phyloP scores from a whole-genome alignment of 2,113 vertebrate genomes.

The Myanophis thanlyinensis region DNA sequence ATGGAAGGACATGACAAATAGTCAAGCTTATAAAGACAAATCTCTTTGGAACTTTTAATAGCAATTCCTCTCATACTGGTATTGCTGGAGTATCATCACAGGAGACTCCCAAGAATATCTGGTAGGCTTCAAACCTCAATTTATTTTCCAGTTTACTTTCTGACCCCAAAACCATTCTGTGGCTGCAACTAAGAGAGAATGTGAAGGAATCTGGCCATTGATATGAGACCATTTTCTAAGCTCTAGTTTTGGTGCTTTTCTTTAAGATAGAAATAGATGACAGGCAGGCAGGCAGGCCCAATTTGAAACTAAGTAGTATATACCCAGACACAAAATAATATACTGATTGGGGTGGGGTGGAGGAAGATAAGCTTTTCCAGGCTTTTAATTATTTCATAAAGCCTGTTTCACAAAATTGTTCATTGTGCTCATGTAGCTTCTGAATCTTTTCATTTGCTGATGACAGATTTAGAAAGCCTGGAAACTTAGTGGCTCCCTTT shows the following conservation, averaged over 20 bases:
- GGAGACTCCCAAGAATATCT: neutral
- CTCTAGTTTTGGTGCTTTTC: neutral
- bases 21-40: neutral
- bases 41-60: neutral
- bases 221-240: neutral
- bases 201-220: neutral
- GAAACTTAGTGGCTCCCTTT: neutral
- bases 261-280: neutral
- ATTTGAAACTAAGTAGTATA: neutral
- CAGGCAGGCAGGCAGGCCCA: too few species aligned
- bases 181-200: neutral
- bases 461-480: neutral
- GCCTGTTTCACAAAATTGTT: neutral
- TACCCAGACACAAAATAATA: neutral
- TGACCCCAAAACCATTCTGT: neutral
- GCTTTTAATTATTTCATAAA: neutral
- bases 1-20: neutral
- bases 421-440: neutral
- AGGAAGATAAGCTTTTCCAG: neutral
- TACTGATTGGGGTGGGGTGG: neutral
- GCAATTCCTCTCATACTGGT: neutral
- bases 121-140: neutral
- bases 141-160: neutral
- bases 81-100: neutral
- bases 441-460: neutral